phyloP scores from a whole-genome alignment of 2,888 invertebrate genomes.

The Mayetiola destructor region DNA sequence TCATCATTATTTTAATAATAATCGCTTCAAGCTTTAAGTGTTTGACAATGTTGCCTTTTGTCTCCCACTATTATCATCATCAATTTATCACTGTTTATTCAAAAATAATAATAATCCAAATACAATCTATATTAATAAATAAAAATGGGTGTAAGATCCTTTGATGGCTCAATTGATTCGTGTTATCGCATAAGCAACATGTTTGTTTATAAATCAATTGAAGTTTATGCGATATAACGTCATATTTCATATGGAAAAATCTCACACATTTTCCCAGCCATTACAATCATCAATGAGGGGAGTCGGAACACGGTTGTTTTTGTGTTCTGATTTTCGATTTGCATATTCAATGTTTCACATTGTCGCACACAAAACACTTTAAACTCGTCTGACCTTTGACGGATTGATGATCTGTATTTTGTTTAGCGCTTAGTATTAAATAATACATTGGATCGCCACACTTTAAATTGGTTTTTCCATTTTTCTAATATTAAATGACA shows the following conservation, averaged over 20 bases:
- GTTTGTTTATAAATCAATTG: slow-evolving; percentile 8
- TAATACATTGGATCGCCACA: too few relatives aligned
- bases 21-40: neutral
- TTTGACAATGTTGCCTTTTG: neutral
- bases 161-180: neutral
- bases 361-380: neutral
- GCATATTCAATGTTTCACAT: neutral
- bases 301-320: neutral
- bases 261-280: neutral
- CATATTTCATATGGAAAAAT: neutral
- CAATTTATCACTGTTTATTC: neutral
- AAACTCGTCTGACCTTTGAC: too few relatives aligned
- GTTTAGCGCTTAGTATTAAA: too few relatives aligned
- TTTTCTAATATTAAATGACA: too few relatives aligned
- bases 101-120: too few relatives aligned
- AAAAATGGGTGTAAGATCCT: too few relatives aligned
- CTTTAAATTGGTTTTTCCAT: too few relatives aligned
- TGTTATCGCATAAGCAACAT: neutral
- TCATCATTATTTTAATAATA: neutral
- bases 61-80: slow-evolving; percentile 5
- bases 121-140: too few relatives aligned
- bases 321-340: neutral
- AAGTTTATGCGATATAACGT: slow-evolving; percentile 5
- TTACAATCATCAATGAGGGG: too few relatives aligned
- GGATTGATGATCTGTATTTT: too few relatives aligned